A percentile compares a stretch with the other conserved stretches of the same genome.
Evolutionary conservation across 1,140 invertebrate genomes (phyloP).

Genomic region (Ceratoteleas bidentatus): DNA sequence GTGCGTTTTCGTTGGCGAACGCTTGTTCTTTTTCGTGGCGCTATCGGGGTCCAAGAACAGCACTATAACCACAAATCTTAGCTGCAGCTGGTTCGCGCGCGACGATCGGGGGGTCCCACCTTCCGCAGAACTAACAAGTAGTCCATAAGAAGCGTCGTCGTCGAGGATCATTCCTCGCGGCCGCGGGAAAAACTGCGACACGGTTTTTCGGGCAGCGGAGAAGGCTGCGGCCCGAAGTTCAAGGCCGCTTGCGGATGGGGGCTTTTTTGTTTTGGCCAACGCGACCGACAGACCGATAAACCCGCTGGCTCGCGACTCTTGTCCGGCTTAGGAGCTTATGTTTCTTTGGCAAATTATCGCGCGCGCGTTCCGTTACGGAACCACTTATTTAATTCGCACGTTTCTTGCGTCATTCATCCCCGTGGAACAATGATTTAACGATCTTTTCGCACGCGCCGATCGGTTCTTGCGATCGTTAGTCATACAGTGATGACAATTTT

Average conservation of each 20-base stretch:
- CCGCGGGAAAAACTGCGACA: constrained; percentile 68
- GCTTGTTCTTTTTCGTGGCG: constrained; percentile 38
- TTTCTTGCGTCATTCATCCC: too few relatives aligned
- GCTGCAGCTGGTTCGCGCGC: constrained; percentile 35
- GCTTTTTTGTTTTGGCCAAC: constrained; percentile 68
- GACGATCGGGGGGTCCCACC: constrained; percentile 61
- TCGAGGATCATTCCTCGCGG: constrained; percentile 63
- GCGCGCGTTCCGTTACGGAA: constrained; percentile 48
- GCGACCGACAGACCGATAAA: constrained; percentile 69
- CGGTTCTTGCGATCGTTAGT: too few relatives aligned
- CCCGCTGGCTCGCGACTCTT: constrained; percentile 65
- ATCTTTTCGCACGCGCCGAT: too few relatives aligned
- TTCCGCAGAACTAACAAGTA: constrained; percentile 68
- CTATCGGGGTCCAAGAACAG: constrained; percentile 55
- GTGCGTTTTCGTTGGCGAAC: constrained; percentile 10
- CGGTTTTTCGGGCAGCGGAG: constrained; percentile 65
- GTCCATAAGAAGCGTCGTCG: constrained; percentile 66
- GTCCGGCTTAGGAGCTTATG: constrained; percentile 57
- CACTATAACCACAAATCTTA: constrained; percentile 65
- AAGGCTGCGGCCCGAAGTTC: constrained; percentile 64
- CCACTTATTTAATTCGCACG: constrained; percentile 47
- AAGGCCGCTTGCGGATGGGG: constrained; percentile 66
- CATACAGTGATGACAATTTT: too few relatives aligned
- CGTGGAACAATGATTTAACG: too few relatives aligned
- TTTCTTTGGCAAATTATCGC: constrained; percentile 65